Evolutionary conservation across 2,113 vertebrate species (phyloP).

Genomic region (Mustelus asterias): DNA sequence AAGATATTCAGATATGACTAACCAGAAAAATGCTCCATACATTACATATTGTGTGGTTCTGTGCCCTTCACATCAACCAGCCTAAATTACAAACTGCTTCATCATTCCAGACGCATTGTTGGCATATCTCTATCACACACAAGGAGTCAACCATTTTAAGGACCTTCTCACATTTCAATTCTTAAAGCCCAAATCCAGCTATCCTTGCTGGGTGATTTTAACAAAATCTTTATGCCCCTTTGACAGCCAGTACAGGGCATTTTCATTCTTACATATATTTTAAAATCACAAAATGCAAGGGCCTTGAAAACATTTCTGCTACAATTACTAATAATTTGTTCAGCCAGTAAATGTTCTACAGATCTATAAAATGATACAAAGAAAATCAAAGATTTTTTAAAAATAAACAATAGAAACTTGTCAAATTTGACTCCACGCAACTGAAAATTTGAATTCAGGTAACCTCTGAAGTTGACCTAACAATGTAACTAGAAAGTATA

Average conservation of each 20-base stretch:
- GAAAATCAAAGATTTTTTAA: not conserved
- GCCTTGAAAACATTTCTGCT: not conserved
- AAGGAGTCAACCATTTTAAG: conserved; percentile 1
- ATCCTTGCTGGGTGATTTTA: not conserved
- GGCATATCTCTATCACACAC: not conserved
- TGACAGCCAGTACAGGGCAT: not conserved
- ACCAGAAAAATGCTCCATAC: not conserved
- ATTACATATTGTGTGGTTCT: not conserved
- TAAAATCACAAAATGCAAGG: not conserved
- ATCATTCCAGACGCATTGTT: conserved; percentile 12
- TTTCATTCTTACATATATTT: not conserved
- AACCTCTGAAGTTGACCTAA: not conserved
- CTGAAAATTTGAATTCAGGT: not conserved
- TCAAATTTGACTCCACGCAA: not conserved
- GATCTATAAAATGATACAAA: not conserved
- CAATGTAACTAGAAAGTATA: not conserved
- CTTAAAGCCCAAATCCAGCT: not conserved
- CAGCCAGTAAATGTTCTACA: not conserved
- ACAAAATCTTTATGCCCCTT: not conserved
- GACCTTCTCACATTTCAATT: not conserved
- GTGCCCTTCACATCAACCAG: not conserved
- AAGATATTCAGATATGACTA: not conserved
- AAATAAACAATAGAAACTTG: not conserved
- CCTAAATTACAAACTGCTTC: not conserved
- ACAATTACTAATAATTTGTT: not conserved